Evolutionary conservation across 35 echinoderm and acorn worm species (phyloP).

Genomic region (Diadema setosum): DNA sequence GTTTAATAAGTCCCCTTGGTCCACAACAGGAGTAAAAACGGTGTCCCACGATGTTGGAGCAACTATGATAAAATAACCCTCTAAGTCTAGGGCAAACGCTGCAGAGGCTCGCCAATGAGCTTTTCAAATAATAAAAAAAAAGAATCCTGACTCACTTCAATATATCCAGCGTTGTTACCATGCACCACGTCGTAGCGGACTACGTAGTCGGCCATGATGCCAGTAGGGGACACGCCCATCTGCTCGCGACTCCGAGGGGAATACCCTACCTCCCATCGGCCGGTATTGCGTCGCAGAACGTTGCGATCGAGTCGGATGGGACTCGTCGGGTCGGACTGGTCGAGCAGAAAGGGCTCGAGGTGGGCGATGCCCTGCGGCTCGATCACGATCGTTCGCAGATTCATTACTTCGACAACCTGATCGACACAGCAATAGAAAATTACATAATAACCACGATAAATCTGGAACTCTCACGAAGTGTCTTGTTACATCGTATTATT

Average conservation of each 20-base stretch:
- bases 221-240: conserved; percentile 12
- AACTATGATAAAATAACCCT: too few species aligned
- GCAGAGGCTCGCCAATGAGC: too few species aligned
- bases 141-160: conserved; percentile 60
- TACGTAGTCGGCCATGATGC: conserved; percentile 82
- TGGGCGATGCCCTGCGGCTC: conserved; percentile 71
- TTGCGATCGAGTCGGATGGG: conserved; percentile 28
- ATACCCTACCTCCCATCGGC: conserved; percentile 48
- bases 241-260: conserved; percentile 48
- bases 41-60: too few species aligned
- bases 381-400: conserved; percentile 51
- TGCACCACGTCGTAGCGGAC: conserved; percentile 83
- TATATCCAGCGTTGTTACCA: conserved; percentile 63
- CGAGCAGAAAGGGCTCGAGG: conserved; percentile 24
- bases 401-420: conserved; percentile 81
- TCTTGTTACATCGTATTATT: neutral
- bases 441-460: too few species aligned
- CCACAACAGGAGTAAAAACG: too few species aligned
- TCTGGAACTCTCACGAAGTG: neutral
- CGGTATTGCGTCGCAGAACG: neutral
- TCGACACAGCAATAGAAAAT: too few species aligned
- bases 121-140: neutral
- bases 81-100: too few species aligned
- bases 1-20: too few species aligned
- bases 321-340: conserved; percentile 6